Evolutionary conservation across 37 sponge, comb jelly and placozoan genomes (phyloP).

Genomic region (Bolinopsis microptera): DNA sequence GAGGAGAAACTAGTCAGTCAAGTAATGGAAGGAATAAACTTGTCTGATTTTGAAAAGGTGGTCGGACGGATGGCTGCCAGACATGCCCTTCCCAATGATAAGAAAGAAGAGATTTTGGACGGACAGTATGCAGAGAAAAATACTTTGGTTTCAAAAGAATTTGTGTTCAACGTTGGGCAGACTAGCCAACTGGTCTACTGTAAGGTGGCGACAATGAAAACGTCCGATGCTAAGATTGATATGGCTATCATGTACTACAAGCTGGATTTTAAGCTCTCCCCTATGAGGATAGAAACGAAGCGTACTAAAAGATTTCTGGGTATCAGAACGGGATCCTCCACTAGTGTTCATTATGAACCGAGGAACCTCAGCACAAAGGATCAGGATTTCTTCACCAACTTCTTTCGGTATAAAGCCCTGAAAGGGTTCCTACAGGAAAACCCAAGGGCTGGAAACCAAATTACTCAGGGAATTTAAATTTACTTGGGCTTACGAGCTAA

Average conservation of each 20-base stretch:
- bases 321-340: not conserved
- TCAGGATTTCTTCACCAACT: not conserved
- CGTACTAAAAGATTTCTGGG: not conserved
- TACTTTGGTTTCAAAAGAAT: not conserved
- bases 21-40: not conserved
- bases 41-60: not conserved
- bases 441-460: not conserved
- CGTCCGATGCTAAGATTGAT: not conserved
- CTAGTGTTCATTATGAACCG: not conserved
- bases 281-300: not conserved
- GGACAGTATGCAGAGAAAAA: not conserved
- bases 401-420: not conserved
- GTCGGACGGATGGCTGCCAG: not conserved
- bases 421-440: not conserved
- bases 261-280: not conserved
- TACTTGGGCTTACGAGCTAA: too few relatives aligned
- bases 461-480: not conserved
- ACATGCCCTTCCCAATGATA: not conserved
- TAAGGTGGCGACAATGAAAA: not conserved
- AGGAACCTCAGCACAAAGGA: not conserved
- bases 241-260: not conserved
- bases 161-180: not conserved
- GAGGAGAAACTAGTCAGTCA: not conserved
- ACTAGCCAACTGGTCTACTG: not conserved
- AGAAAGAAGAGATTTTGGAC: not conserved